Conservation (phyloP, 1,140 invertebrate genomes). For the Anadara kagoshimensis region DNA sequence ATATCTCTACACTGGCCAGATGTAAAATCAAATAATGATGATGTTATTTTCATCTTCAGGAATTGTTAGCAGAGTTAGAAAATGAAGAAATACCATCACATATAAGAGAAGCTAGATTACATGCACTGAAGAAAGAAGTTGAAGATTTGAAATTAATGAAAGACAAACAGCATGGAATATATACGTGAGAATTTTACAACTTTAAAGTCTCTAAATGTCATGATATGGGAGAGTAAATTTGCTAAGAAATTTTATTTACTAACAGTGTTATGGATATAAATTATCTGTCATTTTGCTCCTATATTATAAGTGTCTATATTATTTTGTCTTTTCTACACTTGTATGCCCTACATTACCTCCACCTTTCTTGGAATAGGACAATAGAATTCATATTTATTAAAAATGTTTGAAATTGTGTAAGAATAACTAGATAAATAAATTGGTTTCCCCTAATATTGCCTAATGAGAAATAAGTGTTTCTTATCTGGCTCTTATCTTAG, state of each 20-base stretch:
- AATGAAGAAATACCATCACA: conserved; percentile 70
- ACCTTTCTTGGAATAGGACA: too few relatives aligned
- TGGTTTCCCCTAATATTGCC: too few relatives aligned
- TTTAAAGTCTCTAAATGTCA: neutral
- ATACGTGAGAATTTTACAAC: conserved; percentile 52
- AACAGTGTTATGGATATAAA: neutral
- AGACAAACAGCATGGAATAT: conserved; percentile 64
- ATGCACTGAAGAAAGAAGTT: conserved; percentile 62
- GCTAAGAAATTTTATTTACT: neutral
- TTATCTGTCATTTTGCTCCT: neutral
- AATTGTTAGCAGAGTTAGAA: conserved; percentile 68
- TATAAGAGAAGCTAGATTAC: conserved; percentile 68
- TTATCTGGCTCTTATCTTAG: too few relatives aligned
- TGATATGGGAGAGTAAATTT: neutral
- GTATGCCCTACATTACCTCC: too few relatives aligned
- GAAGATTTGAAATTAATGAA: conserved; percentile 56
- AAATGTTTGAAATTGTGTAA: too few relatives aligned
- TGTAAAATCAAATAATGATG: too few relatives aligned
- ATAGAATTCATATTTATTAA: too few relatives aligned
- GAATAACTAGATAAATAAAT: neutral
- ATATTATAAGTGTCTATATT: neutral
- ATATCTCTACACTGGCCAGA: too few relatives aligned
- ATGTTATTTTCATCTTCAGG: conserved; percentile 43
- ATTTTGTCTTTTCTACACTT: neutral
- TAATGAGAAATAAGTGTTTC: too few relatives aligned